Base-by-base conservation (phyloP, 2,888 invertebrate species). In the Lithophane leautieri region DNA sequence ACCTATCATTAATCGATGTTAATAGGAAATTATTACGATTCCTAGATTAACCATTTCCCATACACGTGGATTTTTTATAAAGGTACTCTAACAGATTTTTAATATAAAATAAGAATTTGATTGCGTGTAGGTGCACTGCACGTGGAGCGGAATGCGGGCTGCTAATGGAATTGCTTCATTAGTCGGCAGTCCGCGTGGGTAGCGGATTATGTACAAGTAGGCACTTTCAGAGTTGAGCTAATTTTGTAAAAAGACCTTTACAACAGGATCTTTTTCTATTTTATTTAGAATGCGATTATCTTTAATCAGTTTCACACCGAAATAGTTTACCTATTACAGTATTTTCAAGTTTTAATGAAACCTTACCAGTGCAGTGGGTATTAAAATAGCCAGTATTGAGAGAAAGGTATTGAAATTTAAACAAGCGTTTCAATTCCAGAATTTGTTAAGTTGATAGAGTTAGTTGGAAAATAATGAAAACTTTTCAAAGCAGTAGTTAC, bases 121-220 rank as follows among this genome's bases (percentile, higher is more conserved):
- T 44, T 44, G 25, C 14, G 22, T 50, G 16, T 28, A n/a, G n/a
- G n/a, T 67, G 44, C 65, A 66, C 9, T 9, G 8, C 22, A n/a
- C 16, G n/a, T 66, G 25, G 14, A 56, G 34, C 16, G 50, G 25
- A 28, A 14, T 73, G 22, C 0, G 19, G n/a, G 1, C 6, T 3
- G 44, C 61, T 70, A 83, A 83, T 80, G 83, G 66, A 79, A 67
- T 83, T 62, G 62, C 50, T 83, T 83, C 62, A 19, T 83, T 70
- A 58, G 50, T 56, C 4, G 8, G 25, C 19, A 47, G 50, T 40
- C 25, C 16, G 25, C 34, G 58, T 82, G 19, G 54, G 60, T 28
- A 9, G 25, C 9, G 50, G 60, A 83, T 83, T 61, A 66, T 56
- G 42, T 44, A n/a, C 2, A 42, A n/a, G 25, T 58, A 58, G 16